Conservation (phyloP, 2,888 invertebrate species). For the Chymomyza amoena region DNA sequence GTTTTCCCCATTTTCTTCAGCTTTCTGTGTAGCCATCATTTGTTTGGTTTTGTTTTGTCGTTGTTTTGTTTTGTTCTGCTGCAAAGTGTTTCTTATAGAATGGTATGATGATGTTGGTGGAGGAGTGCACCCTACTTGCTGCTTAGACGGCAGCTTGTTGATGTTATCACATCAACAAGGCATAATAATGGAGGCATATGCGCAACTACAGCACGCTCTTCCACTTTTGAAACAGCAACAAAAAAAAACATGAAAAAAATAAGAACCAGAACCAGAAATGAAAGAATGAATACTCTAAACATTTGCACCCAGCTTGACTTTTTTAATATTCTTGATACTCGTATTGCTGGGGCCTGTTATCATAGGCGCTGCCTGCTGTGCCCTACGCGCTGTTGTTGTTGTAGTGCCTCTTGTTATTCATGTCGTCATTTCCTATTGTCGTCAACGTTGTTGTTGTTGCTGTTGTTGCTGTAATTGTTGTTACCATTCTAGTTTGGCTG, state of each 20-base stretch:
- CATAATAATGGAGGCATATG: slow-evolving; percentile 33
- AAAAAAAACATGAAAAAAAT: slow-evolving; percentile 35
- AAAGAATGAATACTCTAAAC: slow-evolving; percentile 17
- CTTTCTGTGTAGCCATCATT: neutral
- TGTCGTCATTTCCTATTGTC: slow-evolving; percentile 72
- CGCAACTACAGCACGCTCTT: slow-evolving; percentile 15
- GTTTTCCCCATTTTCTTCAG: slow-evolving; percentile 9
- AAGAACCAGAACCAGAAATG: neutral
- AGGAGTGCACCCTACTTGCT: neutral
- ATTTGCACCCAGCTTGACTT: slow-evolving; percentile 71
- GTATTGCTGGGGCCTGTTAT: slow-evolving; percentile 57
- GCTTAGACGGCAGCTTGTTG: slow-evolving; percentile 35
- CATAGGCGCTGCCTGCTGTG: slow-evolving; percentile 42
- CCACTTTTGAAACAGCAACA: slow-evolving; percentile 29
- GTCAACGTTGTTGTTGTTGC: slow-evolving; percentile 29
- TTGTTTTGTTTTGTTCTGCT: slow-evolving; percentile 23
- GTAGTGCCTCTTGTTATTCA: slow-evolving; percentile 59
- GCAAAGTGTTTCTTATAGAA: slow-evolving; percentile 51
- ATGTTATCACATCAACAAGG: slow-evolving; percentile 61
- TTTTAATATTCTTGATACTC: slow-evolving; percentile 71
- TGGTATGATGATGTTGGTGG: neutral
- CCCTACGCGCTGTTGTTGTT: slow-evolving; percentile 42
- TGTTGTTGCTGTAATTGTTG: slow-evolving; percentile 61
- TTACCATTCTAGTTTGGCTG: slow-evolving; percentile 60
- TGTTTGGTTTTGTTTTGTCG: slow-evolving; percentile 34